phyloP scores from a whole-genome alignment of 2,888 invertebrate species.

The Aelia acuminata region DNA sequence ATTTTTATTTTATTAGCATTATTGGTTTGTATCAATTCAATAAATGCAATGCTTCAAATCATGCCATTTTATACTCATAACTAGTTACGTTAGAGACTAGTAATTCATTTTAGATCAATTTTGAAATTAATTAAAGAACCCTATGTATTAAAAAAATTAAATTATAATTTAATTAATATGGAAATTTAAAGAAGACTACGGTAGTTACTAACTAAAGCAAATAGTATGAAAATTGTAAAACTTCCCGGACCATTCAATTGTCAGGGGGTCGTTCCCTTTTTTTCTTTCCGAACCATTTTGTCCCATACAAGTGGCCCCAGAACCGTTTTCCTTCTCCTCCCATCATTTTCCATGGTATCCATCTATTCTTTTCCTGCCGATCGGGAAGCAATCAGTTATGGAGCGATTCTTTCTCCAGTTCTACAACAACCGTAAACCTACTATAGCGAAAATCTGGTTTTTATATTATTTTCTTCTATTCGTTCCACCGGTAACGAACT shows the following conservation, averaged over 20 bases:
- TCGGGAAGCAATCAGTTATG: constrained; percentile 51
- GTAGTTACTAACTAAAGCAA: background rate
- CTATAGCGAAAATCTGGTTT: constrained; percentile 1
- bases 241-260: background rate
- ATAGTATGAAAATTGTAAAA: constrained; percentile 46
- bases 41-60: too few species aligned
- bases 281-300: constrained; percentile 43
- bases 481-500: background rate
- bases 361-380: constrained; percentile 47
- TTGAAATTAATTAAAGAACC: too few species aligned
- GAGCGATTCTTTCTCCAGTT: constrained; percentile 23
- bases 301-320: constrained; percentile 39
- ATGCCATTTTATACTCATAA: too few species aligned
- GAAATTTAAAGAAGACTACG: background rate
- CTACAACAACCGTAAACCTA: constrained; percentile 20
- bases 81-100: too few species aligned
- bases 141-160: too few species aligned
- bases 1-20: too few species aligned
- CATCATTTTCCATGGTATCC: constrained; percentile 31
- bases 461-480: background rate
- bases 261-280: background rate
- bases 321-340: constrained; percentile 17
- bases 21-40: too few species aligned
- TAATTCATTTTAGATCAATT: too few species aligned
- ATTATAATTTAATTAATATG: too few species aligned